phyloP scores from a whole-genome alignment of 2,888 invertebrate genomes.

The Phyllotreta striolata region DNA sequence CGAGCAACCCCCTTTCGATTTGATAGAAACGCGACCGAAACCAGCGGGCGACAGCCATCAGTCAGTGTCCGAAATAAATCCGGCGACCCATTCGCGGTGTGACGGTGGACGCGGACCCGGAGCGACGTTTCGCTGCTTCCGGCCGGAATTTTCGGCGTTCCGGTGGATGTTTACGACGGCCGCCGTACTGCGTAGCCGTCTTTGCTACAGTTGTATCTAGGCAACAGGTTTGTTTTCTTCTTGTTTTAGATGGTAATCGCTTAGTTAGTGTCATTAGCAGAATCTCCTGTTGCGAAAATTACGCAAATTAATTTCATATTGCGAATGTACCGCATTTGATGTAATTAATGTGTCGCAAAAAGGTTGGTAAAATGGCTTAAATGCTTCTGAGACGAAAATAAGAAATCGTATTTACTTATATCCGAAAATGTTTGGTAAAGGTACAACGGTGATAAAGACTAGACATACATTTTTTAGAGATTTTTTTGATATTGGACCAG shows the following conservation, averaged over 20 bases:
- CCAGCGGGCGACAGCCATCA: background rate
- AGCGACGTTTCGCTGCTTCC: constrained; percentile 19
- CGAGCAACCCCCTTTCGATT: background rate
- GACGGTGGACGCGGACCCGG: constrained; percentile 16
- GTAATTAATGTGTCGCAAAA: too few species aligned
- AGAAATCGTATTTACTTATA: too few species aligned
- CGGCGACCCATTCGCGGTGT: constrained; percentile 28
- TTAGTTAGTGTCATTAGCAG: too few species aligned
- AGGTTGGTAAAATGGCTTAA: too few species aligned
- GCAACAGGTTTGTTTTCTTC: constrained; percentile 17
- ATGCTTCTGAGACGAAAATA: too few species aligned
- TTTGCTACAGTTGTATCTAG: constrained; percentile 9
- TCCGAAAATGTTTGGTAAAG: too few species aligned
- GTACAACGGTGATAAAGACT: too few species aligned
- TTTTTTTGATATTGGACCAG: too few species aligned
- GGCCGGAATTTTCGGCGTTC: constrained; percentile 15
- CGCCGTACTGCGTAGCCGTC: constrained; percentile 11
- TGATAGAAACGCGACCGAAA: constrained; percentile 27
- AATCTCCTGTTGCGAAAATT: too few species aligned
- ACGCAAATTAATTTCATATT: too few species aligned
- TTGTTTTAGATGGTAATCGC: background rate
- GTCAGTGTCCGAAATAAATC: background rate
- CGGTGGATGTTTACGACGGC: background rate
- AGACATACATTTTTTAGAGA: too few species aligned
- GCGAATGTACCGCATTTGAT: too few species aligned